phyloP scores from a whole-genome alignment of 2,888 invertebrate species.

The Embidobia sp. region DNA sequence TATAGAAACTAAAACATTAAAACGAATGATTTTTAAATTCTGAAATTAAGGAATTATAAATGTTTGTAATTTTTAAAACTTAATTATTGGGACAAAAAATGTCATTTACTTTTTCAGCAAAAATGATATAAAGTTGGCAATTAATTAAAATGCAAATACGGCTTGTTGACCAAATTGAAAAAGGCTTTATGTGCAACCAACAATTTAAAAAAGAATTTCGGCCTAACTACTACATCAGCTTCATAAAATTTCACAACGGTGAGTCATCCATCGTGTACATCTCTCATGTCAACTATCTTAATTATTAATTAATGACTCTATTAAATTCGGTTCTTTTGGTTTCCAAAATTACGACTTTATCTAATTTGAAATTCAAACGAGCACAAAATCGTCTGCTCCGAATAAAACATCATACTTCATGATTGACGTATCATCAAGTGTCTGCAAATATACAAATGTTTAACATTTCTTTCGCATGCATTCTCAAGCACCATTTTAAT shows the following conservation, averaged over 20 bases:
- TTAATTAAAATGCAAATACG: too few relatives aligned
- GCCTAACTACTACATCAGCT: not conserved
- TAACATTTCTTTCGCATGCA: not conserved
- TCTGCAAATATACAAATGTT: slow-evolving; percentile 28
- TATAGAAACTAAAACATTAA: too few relatives aligned
- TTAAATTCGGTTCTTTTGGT: slow-evolving; percentile 43
- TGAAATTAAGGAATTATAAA: too few relatives aligned
- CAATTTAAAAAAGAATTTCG: not conserved
- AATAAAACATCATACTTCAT: slow-evolving; percentile 40
- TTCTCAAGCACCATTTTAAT: too few relatives aligned
- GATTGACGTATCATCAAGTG: slow-evolving; percentile 42
- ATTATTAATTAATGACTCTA: slow-evolving; percentile 60
- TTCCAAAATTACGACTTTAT: slow-evolving; percentile 49
- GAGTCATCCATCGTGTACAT: slow-evolving; percentile 9
- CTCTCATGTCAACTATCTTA: slow-evolving; percentile 39
- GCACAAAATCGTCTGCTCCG: slow-evolving; percentile 43
- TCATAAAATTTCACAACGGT: slow-evolving; percentile 13
- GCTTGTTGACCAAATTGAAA: too few relatives aligned
- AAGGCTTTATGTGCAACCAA: not conserved
- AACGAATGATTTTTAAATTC: too few relatives aligned
- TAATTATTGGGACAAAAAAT: too few relatives aligned
- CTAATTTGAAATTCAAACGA: slow-evolving; percentile 60
- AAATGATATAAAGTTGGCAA: too few relatives aligned
- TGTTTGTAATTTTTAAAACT: too few relatives aligned
- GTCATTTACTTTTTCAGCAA: too few relatives aligned